phyloP scores from a whole-genome alignment of 1,140 invertebrate species.

The Lasioglossum albipes region DNA sequence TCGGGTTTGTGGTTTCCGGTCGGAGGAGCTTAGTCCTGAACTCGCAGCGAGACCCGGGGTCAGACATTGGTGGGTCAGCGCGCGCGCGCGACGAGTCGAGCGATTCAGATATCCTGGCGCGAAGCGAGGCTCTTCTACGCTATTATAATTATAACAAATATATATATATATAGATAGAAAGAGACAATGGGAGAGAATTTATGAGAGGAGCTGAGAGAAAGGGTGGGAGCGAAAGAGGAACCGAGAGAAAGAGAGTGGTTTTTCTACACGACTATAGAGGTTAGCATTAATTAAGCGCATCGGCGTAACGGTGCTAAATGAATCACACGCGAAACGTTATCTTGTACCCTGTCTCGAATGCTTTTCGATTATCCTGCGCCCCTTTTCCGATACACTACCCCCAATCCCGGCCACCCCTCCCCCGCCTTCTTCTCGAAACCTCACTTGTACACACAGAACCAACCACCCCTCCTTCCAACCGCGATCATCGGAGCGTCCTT shows the following conservation, averaged over 20 bases:
- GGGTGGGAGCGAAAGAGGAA: constrained; percentile 43
- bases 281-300: constrained; percentile 62
- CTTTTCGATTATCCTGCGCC: neutral
- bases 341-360: constrained; percentile 40
- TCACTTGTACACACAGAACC: neutral
- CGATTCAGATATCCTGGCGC: constrained; percentile 32
- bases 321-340: constrained; percentile 49
- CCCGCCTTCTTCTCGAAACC: too few relatives aligned
- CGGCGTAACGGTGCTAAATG: constrained; percentile 53
- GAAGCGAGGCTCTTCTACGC: constrained; percentile 53
- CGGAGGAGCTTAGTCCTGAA: too few relatives aligned
- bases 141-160: constrained; percentile 46
- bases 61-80: too few relatives aligned
- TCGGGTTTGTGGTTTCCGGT: neutral
- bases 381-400: constrained; percentile 2
- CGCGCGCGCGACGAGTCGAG: constrained; percentile 25
- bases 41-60: too few relatives aligned
- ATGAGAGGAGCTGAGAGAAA: constrained; percentile 27
- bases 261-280: constrained; percentile 66
- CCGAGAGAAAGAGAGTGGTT: constrained; percentile 54
- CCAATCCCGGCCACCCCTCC: too few relatives aligned
- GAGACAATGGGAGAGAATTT: constrained; percentile 20
- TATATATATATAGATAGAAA: constrained; percentile 53
- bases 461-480: neutral
- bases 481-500: neutral